Evolutionary conservation across 2,888 invertebrate genomes (phyloP), one percentile per base, ranked within the genome.

Genomic region (Cylindroiulus punctatus): DNA sequence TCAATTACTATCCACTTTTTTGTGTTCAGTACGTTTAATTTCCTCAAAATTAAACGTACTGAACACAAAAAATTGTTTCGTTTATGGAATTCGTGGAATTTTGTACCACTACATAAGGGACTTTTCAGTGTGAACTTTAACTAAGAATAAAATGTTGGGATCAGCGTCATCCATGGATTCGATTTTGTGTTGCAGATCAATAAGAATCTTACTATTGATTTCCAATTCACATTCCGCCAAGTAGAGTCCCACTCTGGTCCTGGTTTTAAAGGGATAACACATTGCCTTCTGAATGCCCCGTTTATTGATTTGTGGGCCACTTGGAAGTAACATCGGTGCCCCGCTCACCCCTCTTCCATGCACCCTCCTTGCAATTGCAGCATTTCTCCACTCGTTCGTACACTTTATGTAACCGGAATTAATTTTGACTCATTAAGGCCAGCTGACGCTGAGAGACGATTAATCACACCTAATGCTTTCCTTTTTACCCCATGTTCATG

Each of bases 361-460:
- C 22, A n/a, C 81, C 81, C 32, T 81, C 81, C 81, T 17, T 22
- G 32, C 22, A 81, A 36, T 19, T 84, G 44, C 84, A 32, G 81
- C 81, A 81, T 30, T 32, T 32, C 30, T 30, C 36, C 81, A 81
- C n/a, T 81, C 81, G 81, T 32, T 81, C 81, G 81, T 81, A 22
- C 81, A 32, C 81, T 81, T 81, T 81, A 30, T 81, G 30, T 81
- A 81, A 81, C 36, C 81, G 81, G 81, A 81, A 81, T 81, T 81
- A 81, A 81, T 81, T 81, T 81, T 81, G 81, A 81, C 81, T 81
- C 81, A 81, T 81, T 81, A 81, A 81, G 81, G 36, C 81, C 81
- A 81, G 81, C 81, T 81, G 84, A 84, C 42, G 84, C 84, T 40
- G 84, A 84, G 26, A 84, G 84, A 84, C 84, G 84, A 84, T 84